Percentiles rank a stretch among this genome's conserved stretches.
Conservation (phyloP, 2,888 invertebrate species). For the Lasioglossum calceatum region DNA sequence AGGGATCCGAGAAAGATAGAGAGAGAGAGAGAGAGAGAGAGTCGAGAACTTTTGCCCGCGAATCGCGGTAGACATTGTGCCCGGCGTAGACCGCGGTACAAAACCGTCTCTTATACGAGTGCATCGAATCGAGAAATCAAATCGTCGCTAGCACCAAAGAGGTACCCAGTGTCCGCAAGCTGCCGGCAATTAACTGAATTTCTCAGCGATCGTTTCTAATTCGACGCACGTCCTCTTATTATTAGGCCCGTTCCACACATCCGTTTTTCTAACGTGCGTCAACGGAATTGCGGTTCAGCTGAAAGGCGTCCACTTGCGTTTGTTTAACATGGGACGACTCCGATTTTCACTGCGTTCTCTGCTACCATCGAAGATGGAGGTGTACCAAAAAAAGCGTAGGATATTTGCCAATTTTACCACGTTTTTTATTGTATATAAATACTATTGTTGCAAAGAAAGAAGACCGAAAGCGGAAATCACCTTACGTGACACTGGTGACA, state of each 20-base stretch:
- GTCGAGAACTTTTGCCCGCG: constrained; percentile 39
- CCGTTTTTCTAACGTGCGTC: too few relatives aligned
- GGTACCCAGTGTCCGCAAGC: constrained; percentile 24
- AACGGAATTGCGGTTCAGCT: too few relatives aligned
- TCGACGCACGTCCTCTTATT: not conserved
- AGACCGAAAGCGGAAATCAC: too few relatives aligned
- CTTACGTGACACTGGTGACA: not conserved
- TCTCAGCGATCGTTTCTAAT: constrained; percentile 2
- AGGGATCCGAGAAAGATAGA: not conserved
- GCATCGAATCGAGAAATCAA: constrained; percentile 36
- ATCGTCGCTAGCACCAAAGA: not conserved
- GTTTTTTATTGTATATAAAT: too few relatives aligned
- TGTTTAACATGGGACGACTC: too few relatives aligned
- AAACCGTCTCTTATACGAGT: constrained; percentile 35
- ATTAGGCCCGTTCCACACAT: too few relatives aligned
- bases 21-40: not conserved
- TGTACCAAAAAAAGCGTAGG: too few relatives aligned
- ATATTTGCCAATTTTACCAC: too few relatives aligned
- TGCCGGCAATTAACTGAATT: constrained; percentile 31
- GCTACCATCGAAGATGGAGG: too few relatives aligned
- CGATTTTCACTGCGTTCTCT: too few relatives aligned
- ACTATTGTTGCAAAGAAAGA: too few relatives aligned
- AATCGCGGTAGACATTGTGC: constrained; percentile 30
- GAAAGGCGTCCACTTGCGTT: too few relatives aligned
- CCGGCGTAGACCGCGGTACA: constrained; percentile 5